Base-by-base conservation (phyloP, 2,888 invertebrate species). In the Drosophila multiciliata region DNA sequence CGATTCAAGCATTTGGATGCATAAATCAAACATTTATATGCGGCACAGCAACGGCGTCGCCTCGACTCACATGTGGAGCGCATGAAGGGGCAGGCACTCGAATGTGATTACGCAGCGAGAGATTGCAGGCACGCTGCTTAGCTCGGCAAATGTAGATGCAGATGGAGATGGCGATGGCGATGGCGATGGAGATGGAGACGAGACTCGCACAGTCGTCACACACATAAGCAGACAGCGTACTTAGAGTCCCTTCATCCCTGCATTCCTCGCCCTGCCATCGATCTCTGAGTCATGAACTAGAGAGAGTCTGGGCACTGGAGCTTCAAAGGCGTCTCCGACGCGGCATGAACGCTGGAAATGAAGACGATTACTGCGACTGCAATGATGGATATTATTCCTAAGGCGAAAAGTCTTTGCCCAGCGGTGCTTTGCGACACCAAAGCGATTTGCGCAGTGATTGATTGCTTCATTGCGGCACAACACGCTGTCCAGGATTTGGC, bases 1-100 rank as follows among this genome's bases (percentile, higher is more conserved):
- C 83, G 90, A 90, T 86, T 91, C 89, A 89, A 90, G 85, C 88
- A 90, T 91, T 91, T 86, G 80, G 82, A 87, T 80, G 82, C 91
- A 91, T 91, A 91, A 92, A 91, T 91, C 91, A 91, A 87, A 83
- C 83, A 89, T 81, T 88, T 91, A 88, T 89, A 89, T 85, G 82
- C 88, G 88, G 91, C 84, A 74, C 89, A 88, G 90, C 91, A 77
- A 75, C 75, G 81, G 76, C 87, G 80, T 80, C 82, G 90, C 80
- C 85, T 70, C 75, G 88, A 84, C 81, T 75, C 88, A 77, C 85
- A 78, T 85, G 80, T 82, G 83, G 76, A 73, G 68, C 65, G 48
- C 55, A 55, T 12, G 20, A 40, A 63, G 52, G 64, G 69, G 23
- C 81, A 57, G 65, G 82, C 84, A 84, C 90, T 90, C 81, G 82